Evolutionary conservation across 1,140 invertebrate species (phyloP).

Genomic region (Heliconius congener): DNA sequence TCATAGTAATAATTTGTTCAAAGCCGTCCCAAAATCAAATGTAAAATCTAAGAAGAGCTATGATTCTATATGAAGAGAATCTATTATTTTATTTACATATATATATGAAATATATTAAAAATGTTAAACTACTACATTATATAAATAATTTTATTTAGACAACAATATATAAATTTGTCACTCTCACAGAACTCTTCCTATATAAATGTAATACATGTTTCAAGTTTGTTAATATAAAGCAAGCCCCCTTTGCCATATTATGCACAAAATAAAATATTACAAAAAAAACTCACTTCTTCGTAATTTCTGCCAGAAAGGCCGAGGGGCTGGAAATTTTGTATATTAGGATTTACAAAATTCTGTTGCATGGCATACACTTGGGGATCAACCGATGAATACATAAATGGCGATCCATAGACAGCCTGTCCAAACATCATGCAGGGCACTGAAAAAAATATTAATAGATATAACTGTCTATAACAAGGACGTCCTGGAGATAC

Average conservation of each 20-base stretch:
- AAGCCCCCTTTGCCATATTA: neutral
- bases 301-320: slow-evolving; percentile 53
- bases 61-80: neutral
- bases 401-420: slow-evolving; percentile 53
- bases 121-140: neutral
- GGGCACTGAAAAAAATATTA: slow-evolving; percentile 52
- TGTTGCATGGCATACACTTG: slow-evolving; percentile 47
- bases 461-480: slow-evolving; percentile 15
- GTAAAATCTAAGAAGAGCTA: neutral
- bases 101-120: neutral
- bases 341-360: slow-evolving; percentile 24
- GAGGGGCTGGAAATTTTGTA: slow-evolving; percentile 33
- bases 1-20: neutral
- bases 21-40: neutral
- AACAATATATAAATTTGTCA: too few species aligned
- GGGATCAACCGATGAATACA: slow-evolving; percentile 53
- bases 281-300: slow-evolving; percentile 53
- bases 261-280: neutral
- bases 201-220: slow-evolving; percentile 15
- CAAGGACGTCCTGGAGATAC: too few species aligned
- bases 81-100: too few species aligned
- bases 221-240: slow-evolving; percentile 1
- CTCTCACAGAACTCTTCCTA: neutral
- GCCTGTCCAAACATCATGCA: slow-evolving; percentile 64
- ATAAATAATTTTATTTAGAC: too few species aligned